These are phyloP conservation scores for Halocynthia aurantium DNA, from an alignment of 23 tunicate species.

Conservation along the genomic window DNA sequence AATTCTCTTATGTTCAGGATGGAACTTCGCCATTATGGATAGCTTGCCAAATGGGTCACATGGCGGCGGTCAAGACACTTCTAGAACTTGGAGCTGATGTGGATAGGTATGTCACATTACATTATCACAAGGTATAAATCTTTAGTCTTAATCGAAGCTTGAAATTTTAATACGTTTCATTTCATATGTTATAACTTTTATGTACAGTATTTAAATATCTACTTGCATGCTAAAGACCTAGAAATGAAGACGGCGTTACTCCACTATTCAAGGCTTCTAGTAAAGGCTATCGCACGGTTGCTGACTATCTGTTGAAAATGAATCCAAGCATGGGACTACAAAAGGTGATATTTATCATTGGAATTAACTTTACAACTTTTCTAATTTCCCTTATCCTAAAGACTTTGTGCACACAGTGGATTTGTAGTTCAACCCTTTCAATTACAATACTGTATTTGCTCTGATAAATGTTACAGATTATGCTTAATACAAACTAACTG, in stretches of 20 bases:
- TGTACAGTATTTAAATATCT: too few relatives aligned
- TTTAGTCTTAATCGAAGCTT: too few relatives aligned
- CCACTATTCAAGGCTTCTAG: conserved; percentile 59
- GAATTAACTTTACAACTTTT: too few relatives aligned
- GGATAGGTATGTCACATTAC: conserved; percentile 29
- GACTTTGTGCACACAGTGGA: too few relatives aligned
- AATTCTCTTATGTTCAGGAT: conserved; percentile 24
- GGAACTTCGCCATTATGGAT: conserved; percentile 72
- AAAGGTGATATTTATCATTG: conserved; percentile 16
- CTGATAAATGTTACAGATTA: too few relatives aligned
- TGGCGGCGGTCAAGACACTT: conserved; percentile 21
- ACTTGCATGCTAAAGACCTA: conserved; percentile 16
- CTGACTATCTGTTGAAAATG: conserved; percentile 20
- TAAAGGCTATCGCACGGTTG: conserved; percentile 31
- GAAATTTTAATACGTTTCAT: too few relatives aligned
- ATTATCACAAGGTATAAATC: neutral
- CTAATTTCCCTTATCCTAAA: too few relatives aligned
- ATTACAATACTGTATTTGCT: too few relatives aligned
- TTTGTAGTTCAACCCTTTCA: too few relatives aligned
- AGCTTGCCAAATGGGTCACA: conserved; percentile 63
- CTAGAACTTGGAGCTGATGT: conserved; percentile 34
- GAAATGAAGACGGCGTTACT: conserved; percentile 53
- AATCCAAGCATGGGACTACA: conserved; percentile 30
- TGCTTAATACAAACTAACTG: too few relatives aligned
- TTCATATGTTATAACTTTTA: too few relatives aligned